Base-by-base conservation (phyloP, 2,797 vertebrate genomes). In the Macropodus opercularis region DNA sequence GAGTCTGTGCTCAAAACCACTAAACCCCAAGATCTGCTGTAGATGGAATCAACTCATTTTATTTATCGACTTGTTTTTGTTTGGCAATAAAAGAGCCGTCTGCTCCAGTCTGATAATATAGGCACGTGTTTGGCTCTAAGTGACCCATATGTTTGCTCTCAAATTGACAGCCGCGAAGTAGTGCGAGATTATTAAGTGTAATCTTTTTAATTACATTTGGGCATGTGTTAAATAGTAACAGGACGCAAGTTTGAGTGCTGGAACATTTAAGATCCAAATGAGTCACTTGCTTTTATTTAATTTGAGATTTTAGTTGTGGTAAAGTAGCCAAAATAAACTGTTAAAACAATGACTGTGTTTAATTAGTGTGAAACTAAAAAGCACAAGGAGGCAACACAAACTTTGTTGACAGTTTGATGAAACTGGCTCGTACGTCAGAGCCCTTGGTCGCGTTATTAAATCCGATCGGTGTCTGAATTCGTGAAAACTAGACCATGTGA, bases 371-470 rank as follows among this genome's bases (percentile, higher is more conserved):
- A 9, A 24, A 36, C 19, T 35, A 42, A 22, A 34, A 1, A n/a
- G 39, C 13, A 17, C 3, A 24, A 24, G 12, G 4, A 67, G 19
- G 4, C 62, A 48, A 57, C 41, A 60, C 19, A 55, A 58, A 53
- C 7, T 10, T 31, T 50, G 40, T 23, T 43, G 34, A 44, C 15
- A 38, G 3, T 42, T 57, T 18, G 40, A 18, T 43, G 15, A 46
- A 39, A 34, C 19, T 1, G 10, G 26, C 34, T 42, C 23, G 17
- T 49, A 24, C 8, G 24, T 31, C 36, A 11, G 41, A 26, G 10
- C 46, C 29, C 43, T 69, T 21, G 44, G 48, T 42, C 40, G 18
- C 63, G 65, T 59, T 24, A 81, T 71, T 71, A 49, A 70, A 72
- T 63, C 43, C 54, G 22, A 72, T 49, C 26, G 13, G 5, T 29